These are phyloP conservation scores for Heterotilapia buettikoferi DNA, from an alignment of 2,113 vertebrate species.

Conservation along the genomic window DNA sequence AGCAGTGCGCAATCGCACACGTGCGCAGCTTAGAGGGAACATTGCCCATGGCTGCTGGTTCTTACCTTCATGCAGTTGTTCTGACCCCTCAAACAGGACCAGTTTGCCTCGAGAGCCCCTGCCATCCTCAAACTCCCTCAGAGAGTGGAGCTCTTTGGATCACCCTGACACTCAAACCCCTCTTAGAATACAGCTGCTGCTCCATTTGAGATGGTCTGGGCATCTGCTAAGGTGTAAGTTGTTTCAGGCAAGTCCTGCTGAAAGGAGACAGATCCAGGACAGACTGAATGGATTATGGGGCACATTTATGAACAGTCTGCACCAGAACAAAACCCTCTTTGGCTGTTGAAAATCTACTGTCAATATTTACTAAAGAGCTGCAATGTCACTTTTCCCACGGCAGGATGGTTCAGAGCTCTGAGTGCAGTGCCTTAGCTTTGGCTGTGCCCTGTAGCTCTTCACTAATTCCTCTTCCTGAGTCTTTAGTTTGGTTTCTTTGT, in stretches of 20 bases:
- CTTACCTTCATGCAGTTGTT: neutral
- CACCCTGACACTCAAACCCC: neutral
- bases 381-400: neutral
- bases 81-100: neutral
- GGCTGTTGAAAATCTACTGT: neutral
- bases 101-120: neutral
- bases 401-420: neutral
- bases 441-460: neutral
- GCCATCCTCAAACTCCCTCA: neutral
- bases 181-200: neutral
- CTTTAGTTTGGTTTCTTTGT: neutral
- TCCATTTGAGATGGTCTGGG: neutral
- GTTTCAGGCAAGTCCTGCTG: neutral
- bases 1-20: too few relatives aligned
- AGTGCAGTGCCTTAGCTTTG: neutral
- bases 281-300: neutral
- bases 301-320: fast-evolving
- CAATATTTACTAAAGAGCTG: neutral
- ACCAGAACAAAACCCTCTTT: neutral
- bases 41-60: neutral
- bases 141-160: neutral
- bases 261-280: neutral
- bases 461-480: neutral
- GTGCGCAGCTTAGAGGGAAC: too few relatives aligned
- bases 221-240: neutral